Conservation (phyloP, 2,113 vertebrate species). For the Bubalus kerabau region DNA sequence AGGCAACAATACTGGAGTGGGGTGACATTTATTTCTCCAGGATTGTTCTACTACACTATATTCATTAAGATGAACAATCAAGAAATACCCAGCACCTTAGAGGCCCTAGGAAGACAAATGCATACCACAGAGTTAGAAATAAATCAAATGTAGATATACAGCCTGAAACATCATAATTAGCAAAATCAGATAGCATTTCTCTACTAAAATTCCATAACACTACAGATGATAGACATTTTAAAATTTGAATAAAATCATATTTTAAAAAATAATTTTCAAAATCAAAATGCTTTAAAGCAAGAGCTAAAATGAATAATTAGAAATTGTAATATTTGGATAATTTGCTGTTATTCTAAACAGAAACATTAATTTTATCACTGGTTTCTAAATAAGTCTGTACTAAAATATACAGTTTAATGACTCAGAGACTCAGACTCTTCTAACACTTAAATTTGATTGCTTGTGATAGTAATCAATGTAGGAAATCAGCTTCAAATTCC, state of each 20-base stretch:
- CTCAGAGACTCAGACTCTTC: not conserved
- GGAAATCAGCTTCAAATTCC: constrained; percentile 38
- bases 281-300: not conserved
- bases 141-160: not conserved
- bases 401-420: constrained; percentile 19
- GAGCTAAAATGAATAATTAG: not conserved
- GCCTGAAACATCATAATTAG: not conserved
- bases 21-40: not conserved
- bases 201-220: not conserved
- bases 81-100: not conserved
- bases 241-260: not conserved
- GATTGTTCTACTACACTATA: not conserved
- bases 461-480: constrained; percentile 8
- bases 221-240: not conserved
- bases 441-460: constrained; percentile 20
- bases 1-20: not conserved
- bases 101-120: not conserved
- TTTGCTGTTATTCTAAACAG: not conserved
- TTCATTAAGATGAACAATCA: not conserved
- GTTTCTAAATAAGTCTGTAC: not conserved
- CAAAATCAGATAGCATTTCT: not conserved
- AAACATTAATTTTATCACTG: not conserved
- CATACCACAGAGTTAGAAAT: not conserved
- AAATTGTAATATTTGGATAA: not conserved
- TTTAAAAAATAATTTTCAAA: not conserved